A percentile compares a stretch with the other conserved stretches of the same genome.
These are phyloP conservation scores for Daboia siamensis DNA, from an alignment of 2,113 vertebrate species.

Conservation along the genomic window DNA sequence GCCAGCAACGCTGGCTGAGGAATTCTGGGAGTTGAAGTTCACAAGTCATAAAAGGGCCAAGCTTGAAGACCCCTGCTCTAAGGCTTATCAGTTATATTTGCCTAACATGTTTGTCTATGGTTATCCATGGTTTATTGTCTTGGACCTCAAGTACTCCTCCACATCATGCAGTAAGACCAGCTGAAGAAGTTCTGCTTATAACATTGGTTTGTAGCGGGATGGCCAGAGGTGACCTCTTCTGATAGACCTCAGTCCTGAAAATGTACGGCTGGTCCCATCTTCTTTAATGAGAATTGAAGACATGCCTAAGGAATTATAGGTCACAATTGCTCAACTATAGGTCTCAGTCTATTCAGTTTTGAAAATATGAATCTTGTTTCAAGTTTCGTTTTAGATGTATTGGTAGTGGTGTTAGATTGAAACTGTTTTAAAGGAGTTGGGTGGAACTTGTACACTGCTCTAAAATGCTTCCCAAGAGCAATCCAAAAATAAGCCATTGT, in stretches of 20 bases:
- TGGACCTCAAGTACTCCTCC: neutral
- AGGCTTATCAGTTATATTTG: neutral
- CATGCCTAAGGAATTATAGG: neutral
- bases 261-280: neutral
- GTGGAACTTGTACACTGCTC: neutral
- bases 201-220: neutral
- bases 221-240: neutral
- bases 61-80: neutral
- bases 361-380: neutral
- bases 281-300: neutral
- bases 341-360: neutral
- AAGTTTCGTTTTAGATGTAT: neutral
- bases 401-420: neutral
- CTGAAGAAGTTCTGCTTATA: neutral
- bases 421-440: neutral
- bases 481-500: neutral
- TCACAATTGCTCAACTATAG: neutral
- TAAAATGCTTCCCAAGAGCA: neutral
- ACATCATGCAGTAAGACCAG: neutral
- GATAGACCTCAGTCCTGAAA: neutral
- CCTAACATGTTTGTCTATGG: neutral
- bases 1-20: too few relatives aligned
- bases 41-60: too few relatives aligned
- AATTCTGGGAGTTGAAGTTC: too few relatives aligned
- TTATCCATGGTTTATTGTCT: neutral